These are phyloP conservation scores for Calephelis nemesis DNA, from an alignment of 1,140 invertebrate species.

Conservation along the genomic window DNA sequence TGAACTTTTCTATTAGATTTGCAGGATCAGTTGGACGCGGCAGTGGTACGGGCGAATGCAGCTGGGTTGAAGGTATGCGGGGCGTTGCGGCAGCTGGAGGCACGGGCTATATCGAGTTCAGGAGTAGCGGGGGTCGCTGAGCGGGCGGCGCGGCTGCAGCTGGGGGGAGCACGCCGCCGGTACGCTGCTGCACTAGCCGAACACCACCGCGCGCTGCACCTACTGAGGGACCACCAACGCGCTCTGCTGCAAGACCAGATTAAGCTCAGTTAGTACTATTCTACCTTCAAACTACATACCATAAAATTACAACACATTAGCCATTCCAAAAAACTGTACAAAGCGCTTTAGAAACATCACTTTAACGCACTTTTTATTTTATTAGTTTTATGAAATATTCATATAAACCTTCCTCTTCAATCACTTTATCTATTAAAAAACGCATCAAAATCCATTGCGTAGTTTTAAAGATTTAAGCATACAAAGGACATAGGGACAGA, in stretches of 20 bases:
- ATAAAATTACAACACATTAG: not conserved
- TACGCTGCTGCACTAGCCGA: slow-evolving; percentile 84
- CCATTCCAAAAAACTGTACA: too few species aligned
- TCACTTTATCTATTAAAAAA: too few species aligned
- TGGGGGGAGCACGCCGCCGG: slow-evolving; percentile 68
- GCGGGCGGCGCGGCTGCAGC: slow-evolving; percentile 78
- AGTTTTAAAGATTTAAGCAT: too few species aligned
- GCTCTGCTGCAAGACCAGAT: slow-evolving; percentile 88
- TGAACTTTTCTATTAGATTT: slow-evolving; percentile 65
- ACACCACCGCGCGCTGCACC: slow-evolving; percentile 87
- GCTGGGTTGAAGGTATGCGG: slow-evolving; percentile 61
- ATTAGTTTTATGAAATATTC: too few species aligned
- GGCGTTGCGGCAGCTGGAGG: slow-evolving; percentile 67
- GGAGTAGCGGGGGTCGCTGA: slow-evolving; percentile 48
- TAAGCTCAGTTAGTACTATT: slow-evolving; percentile 76
- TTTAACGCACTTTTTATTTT: too few species aligned
- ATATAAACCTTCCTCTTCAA: too few species aligned
- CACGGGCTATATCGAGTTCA: slow-evolving; percentile 62
- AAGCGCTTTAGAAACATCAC: too few species aligned
- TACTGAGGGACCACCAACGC: slow-evolving; percentile 79
- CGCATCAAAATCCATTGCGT: too few species aligned
- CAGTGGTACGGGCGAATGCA: slow-evolving; percentile 52
- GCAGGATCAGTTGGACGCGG: slow-evolving; percentile 79
- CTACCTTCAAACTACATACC: too few species aligned
- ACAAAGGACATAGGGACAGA: too few species aligned